phyloP scores from a whole-genome alignment of 2,113 vertebrate species.

The Saguinus imperator region DNA sequence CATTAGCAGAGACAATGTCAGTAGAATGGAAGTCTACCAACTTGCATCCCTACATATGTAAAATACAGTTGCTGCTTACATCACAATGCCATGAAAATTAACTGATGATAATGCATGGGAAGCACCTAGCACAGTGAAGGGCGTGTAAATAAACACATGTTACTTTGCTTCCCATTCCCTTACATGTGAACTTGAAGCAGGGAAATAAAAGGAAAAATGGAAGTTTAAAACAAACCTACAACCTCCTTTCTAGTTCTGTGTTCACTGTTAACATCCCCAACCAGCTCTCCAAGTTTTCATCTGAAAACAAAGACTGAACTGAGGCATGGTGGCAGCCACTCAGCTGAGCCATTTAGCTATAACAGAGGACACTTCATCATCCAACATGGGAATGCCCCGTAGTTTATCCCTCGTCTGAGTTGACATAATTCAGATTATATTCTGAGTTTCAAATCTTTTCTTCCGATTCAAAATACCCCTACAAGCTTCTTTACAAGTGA shows the following conservation, averaged over 20 bases:
- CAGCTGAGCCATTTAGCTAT: neutral
- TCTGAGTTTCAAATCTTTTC: neutral
- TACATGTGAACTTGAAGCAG: constrained; percentile 26
- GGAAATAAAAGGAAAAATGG: constrained; percentile 17
- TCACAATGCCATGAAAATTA: neutral
- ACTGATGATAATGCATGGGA: neutral
- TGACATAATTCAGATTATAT: neutral
- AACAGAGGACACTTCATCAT: neutral
- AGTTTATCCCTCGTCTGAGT: neutral
- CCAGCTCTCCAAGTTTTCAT: neutral
- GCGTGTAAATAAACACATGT: neutral
- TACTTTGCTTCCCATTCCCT: neutral
- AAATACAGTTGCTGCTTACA: neutral
- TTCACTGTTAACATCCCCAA: neutral
- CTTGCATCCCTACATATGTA: neutral
- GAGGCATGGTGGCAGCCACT: neutral
- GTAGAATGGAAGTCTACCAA: neutral
- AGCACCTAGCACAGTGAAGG: neutral
- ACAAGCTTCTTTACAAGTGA: neutral
- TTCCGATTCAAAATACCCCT: neutral
- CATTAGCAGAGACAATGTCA: neutral
- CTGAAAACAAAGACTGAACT: neutral
- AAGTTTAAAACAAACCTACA: constrained; percentile 22
- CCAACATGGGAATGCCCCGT: neutral
- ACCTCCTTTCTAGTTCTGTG: constrained; percentile 17